phyloP scores from a whole-genome alignment of 2,113 vertebrate genomes.

The Zosterops lateralis region DNA sequence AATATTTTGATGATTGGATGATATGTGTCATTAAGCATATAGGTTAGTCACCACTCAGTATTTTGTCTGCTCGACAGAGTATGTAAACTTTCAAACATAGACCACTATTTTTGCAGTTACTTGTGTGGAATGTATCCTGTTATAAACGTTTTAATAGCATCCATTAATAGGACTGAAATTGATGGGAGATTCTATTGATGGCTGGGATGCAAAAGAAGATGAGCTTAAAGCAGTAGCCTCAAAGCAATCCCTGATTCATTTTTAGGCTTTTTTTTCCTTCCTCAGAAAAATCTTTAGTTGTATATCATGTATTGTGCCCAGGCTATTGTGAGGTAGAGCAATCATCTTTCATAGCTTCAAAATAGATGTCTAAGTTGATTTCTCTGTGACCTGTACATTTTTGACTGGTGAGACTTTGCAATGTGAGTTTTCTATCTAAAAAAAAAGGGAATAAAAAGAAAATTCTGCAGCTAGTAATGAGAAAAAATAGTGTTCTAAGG shows the following conservation, averaged over 20 bases:
- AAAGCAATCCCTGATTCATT: not conserved
- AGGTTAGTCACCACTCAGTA: conserved; percentile 3
- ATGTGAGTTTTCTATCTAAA: not conserved
- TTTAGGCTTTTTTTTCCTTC: not conserved
- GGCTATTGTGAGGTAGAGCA: not conserved
- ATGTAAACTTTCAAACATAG: not conserved
- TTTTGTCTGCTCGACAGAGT: conserved; percentile 30
- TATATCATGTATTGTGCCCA: not conserved
- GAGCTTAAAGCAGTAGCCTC: not conserved
- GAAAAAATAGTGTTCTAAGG: not conserved
- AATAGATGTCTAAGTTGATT: not conserved
- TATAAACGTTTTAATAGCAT: not conserved
- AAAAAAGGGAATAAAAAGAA: not conserved
- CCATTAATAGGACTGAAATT: conserved; percentile 3
- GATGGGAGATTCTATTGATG: not conserved
- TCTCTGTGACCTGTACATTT: not conserved
- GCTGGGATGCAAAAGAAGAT: not conserved
- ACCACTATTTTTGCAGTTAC: not conserved
- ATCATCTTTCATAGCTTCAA: not conserved
- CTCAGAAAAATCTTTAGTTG: not conserved
- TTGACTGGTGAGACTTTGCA: not conserved
- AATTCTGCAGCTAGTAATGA: not conserved
- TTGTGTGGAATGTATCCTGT: not conserved
- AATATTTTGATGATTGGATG: conserved; percentile 5
- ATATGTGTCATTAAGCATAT: conserved; percentile 27